Evolutionary conservation across 2,888 invertebrate species (phyloP).

Genomic region (Drosophila paranaensis): DNA sequence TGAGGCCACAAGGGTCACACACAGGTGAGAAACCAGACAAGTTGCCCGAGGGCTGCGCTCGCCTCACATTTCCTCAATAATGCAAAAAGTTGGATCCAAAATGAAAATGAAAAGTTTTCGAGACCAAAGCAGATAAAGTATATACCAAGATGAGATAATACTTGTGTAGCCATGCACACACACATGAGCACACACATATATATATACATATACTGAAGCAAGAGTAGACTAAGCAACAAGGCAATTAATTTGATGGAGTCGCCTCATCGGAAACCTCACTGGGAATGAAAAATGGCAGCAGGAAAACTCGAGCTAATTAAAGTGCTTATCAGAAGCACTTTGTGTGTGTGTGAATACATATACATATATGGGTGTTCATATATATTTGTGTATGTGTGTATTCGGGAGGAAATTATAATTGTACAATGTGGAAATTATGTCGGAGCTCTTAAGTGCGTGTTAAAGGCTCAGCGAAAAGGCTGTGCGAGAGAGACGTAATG

Average conservation of each 20-base stretch:
- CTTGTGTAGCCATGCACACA: constrained; percentile 17
- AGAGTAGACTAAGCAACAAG: constrained; percentile 29
- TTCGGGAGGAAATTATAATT: constrained; percentile 50
- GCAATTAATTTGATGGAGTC: constrained; percentile 68
- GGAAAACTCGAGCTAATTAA: constrained; percentile 71
- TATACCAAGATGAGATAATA: constrained; percentile 19
- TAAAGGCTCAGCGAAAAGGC: constrained; percentile 29
- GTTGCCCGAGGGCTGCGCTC: constrained; percentile 15
- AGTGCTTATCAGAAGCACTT: constrained; percentile 43
- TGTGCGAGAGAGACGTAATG: constrained; percentile 9
- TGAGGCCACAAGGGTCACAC: constrained; percentile 18
- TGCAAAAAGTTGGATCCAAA: constrained; percentile 26
- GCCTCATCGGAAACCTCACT: constrained; percentile 36
- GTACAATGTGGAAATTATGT: constrained; percentile 54
- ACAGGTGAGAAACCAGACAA: constrained; percentile 34
- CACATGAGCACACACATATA: neutral
- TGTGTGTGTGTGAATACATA: neutral
- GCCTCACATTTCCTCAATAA: constrained; percentile 18
- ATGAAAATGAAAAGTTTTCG: constrained; percentile 44
- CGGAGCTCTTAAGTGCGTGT: constrained; percentile 54
- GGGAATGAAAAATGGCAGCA: constrained; percentile 46
- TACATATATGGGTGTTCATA: neutral
- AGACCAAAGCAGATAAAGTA: constrained; percentile 19
- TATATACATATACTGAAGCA: neutral
- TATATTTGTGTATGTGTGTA: constrained; percentile 1